Evolutionary conservation across 2,888 invertebrate genomes (phyloP), one percentile per base, ranked within the genome.

Genomic region (Bugula neritina): DNA sequence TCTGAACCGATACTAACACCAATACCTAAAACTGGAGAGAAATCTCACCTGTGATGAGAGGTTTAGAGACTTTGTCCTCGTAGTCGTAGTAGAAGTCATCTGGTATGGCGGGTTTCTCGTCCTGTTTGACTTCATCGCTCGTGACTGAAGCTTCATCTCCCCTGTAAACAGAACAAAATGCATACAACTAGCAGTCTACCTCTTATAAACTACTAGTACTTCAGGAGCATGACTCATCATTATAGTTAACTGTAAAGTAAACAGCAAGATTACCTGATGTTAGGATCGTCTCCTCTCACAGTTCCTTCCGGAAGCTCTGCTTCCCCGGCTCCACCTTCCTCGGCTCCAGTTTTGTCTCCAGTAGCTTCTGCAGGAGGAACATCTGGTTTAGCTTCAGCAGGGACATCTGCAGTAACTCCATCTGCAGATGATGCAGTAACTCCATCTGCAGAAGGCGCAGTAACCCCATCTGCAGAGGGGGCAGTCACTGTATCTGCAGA

Each of bases 21-120:
- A n/a, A n/a, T n/a, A n/a, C n/a, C n/a, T n/a, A n/a, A n/a, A n/a
- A n/a, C n/a, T n/a, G n/a, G n/a, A n/a, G n/a, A n/a, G n/a, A n/a
- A n/a, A n/a, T n/a, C 63, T 10, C 2, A 63, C 63, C 63, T 63
- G 63, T 77, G 13, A 83, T 75, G 2, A 73, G 57, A 3, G 84
- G 79, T 55, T 74, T 75, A 21, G 81, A 83, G 21, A 78, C 74
- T 69, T 79, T 76, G 3, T 82, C 78, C 3, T 81, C 79, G 72
- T 76, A 77, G 34, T 80, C 78, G 73, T 84, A 83, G 75, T 76
- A 83, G 75, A 81, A 83, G 72, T 83, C 80, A 35, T 77, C 80
- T 5, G 83, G 80, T 58, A 83, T 82, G 35, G 71, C 72, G 25
- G 72, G 43, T 27, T 73, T 72, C 13, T 75, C 75, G 35, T 78